Conservation (phyloP, 2,888 invertebrate species). For the Cerastis leucographa region DNA sequence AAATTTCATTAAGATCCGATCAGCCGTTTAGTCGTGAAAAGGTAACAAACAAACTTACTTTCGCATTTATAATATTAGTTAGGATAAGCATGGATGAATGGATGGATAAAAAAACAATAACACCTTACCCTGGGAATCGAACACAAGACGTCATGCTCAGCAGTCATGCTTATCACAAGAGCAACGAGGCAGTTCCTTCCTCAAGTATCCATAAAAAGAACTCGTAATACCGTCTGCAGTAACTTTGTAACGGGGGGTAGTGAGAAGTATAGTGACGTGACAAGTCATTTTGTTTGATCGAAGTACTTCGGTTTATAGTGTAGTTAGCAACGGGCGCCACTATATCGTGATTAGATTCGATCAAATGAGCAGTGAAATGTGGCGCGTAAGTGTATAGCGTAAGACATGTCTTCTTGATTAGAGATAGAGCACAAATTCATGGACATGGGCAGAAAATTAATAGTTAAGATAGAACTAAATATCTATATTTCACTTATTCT, state of each 20-base stretch:
- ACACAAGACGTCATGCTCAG: too few relatives aligned
- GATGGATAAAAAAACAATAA: too few relatives aligned
- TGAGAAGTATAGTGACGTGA: slow-evolving; percentile 19
- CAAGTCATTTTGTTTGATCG: slow-evolving; percentile 34
- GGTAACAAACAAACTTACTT: too few relatives aligned
- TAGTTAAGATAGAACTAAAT: not conserved
- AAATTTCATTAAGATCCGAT: too few relatives aligned
- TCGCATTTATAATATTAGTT: too few relatives aligned
- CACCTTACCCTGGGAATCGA: too few relatives aligned
- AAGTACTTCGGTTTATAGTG: slow-evolving; percentile 25
- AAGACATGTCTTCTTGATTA: not conserved
- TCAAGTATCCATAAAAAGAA: slow-evolving; percentile 1
- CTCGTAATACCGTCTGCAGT: slow-evolving; percentile 14
- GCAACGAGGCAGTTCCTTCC: too few relatives aligned
- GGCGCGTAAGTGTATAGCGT: not conserved
- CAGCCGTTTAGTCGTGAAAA: too few relatives aligned
- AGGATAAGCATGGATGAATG: too few relatives aligned
- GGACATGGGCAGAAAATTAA: not conserved
- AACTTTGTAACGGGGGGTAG: slow-evolving; percentile 8
- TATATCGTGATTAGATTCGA: slow-evolving; percentile 27
- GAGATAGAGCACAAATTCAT: not conserved
- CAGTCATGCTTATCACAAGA: too few relatives aligned
- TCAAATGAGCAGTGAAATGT: slow-evolving; percentile 36
- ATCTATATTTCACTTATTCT: not conserved
- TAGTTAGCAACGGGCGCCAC: slow-evolving; percentile 19